Percentiles rank a stretch among this genome's conserved stretches.
These are phyloP conservation scores for Chamaetylas fuelleborni DNA, from an alignment of 2,113 vertebrate species.

Conservation along the genomic window DNA sequence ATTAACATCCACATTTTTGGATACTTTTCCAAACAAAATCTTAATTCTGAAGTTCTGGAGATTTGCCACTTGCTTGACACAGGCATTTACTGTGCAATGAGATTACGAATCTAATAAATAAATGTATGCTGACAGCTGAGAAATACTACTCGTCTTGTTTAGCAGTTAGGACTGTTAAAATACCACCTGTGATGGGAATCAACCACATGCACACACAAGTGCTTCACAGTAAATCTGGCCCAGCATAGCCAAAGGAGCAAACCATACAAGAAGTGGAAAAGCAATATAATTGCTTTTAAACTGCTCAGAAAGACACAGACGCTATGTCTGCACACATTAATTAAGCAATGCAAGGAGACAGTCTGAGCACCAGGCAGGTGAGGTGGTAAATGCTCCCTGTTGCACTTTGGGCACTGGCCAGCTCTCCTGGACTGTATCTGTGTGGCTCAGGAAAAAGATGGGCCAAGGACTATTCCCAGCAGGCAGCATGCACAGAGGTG, in stretches of 20 bases:
- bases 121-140: not conserved
- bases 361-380: not conserved
- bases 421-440: not conserved
- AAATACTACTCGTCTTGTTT: not conserved
- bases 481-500: not conserved
- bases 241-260: not conserved
- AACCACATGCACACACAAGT: not conserved
- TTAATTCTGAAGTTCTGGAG: not conserved
- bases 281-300: not conserved
- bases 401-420: not conserved
- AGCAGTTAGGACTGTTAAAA: not conserved
- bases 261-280: not conserved
- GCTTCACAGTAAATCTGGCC: not conserved
- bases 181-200: not conserved
- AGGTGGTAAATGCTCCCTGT: not conserved
- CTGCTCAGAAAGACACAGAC: not conserved
- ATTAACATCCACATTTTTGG: not conserved
- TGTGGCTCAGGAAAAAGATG: not conserved
- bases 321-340: not conserved
- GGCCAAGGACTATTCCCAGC: not conserved
- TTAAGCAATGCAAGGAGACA: not conserved
- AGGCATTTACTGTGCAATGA: not conserved
- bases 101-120: not conserved
- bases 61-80: not conserved
- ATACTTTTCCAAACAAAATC: conserved; percentile 1